These are phyloP conservation scores for Platysteira castanea DNA, from an alignment of 2,113 vertebrate species.

Conservation along the genomic window DNA sequence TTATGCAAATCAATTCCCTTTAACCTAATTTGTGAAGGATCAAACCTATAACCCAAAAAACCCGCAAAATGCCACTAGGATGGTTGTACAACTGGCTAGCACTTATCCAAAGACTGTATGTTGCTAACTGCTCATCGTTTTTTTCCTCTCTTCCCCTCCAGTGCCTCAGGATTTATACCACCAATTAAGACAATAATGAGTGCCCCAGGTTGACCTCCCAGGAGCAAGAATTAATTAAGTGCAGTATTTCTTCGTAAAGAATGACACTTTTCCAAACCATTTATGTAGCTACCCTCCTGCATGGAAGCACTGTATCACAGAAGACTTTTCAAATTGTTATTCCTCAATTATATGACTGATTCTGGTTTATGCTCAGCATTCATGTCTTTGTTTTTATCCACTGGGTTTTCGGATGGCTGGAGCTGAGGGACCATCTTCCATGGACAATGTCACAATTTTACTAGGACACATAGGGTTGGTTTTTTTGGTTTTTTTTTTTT, in stretches of 20 bases:
- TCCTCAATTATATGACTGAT: background rate
- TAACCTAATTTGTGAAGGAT: constrained; percentile 53
- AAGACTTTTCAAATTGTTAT: constrained; percentile 9
- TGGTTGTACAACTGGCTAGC: background rate
- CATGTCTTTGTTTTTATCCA: background rate
- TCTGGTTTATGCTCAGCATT: background rate
- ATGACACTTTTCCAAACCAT: constrained; percentile 72
- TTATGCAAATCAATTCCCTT: constrained; percentile 59
- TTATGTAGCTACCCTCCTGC: constrained; percentile 39
- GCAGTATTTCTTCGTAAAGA: constrained; percentile 78
- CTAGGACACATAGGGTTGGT: background rate
- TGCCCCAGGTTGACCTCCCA: constrained; percentile 77
- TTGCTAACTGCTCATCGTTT: constrained; percentile 54
- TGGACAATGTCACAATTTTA: background rate
- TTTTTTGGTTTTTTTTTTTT: background rate
- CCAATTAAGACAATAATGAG: constrained; percentile 81
- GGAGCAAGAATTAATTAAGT: constrained; percentile 80
- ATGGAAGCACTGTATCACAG: background rate
- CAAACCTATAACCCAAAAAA: constrained; percentile 61
- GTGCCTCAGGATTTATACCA: constrained; percentile 77
- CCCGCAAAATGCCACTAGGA: constrained; percentile 54
- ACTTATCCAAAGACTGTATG: constrained; percentile 45
- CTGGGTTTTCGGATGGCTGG: background rate
- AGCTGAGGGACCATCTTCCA: background rate
- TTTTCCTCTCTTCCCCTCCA: constrained; percentile 38